Evolutionary conservation across 2,113 vertebrate species (phyloP), one percentile per base, ranked within the genome.

Genomic region (Tupaia tana): DNA sequence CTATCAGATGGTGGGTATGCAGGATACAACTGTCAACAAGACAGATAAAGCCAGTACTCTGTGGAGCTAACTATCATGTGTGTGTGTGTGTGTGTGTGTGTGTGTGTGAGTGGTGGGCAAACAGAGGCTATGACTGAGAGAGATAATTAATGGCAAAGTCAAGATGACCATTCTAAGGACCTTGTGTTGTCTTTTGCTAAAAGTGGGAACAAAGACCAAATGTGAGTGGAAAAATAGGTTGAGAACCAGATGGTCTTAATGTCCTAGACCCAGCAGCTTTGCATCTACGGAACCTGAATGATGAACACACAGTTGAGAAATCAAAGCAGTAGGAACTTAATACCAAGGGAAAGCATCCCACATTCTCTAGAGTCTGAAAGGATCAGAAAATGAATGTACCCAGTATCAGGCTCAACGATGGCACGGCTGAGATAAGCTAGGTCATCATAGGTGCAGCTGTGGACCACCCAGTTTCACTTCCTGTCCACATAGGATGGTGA

Each of bases 271-370:
- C 69, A 59, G 56, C 31, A 84, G 70, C 43, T 58, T 82, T 29
- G 27, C 9, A 43, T 34, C 27, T 73, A 56, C 9, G 74, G 89
- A 96, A 84, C 56, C 24, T 59, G 25, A 92, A 31, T 31, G 34
- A 73, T 69, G 61, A 94, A 54, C 14, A 59, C 13, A 64, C 24
- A 25, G 34, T 12, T 89, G 75, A 93, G 82, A 86, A 86, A 92
- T 0, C n/a, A 34, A 79, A 54, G 64, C 63, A 22, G 15, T 92
- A 64, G 70, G 78, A 89, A 89, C 34, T 52, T 34, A 64, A 71
- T n/a, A 74, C 64, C 58, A 61, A 88, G 29, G 11, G 16, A 64
- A 73, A 34, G 52, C 34, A 82, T 11, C 14, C 19, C 54, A 5
- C 6, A 4, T 70, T 83, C 31, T 91, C 67, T 70, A 20, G 29